Base-by-base conservation (phyloP, 2,113 vertebrate species). In the Sylvilagus bachmani region DNA sequence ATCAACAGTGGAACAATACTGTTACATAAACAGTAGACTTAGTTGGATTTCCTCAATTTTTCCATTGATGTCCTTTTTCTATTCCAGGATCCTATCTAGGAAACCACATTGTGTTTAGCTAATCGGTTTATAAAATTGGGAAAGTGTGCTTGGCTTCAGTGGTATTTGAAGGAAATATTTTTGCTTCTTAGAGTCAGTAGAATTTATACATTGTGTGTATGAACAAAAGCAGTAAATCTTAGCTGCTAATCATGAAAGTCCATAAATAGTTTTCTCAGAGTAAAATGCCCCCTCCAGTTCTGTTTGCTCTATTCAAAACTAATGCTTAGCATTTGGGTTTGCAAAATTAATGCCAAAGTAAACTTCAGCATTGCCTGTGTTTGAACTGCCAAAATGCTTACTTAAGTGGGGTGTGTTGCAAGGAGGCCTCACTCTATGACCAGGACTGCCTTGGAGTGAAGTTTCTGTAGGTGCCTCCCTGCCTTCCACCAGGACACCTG, bases 151-250 rank as follows among this genome's bases (percentile, higher is more conserved):
- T 86, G 53, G 14, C 44, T 51, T 38, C 11, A 36, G 12, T 22
- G 25, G 21, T 33, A 93, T 95, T 85, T 90, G 62, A 74, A 74
- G 33, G 21, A 83, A 73, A 61, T 86, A 51, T 38, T 67, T 89
- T 90, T 67, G 29, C 49, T 86, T 5, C 31, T 31, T 53, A 6
- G 29, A 36, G 25, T 92, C 64, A 71, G 4, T 67, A 86, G 86
- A 66, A 36, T 86, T 55, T 69, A 29, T 81, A n/a, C 36, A n/a
- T 38, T 61, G 27, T 51, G 10, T 33, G 2, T 38, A 82, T 53
- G 5, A 85, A 61, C 49, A 38, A 86, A 90, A 69, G n/a, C 31
- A 61, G 5, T 51, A 9, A 33, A n/a, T 69, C 67, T 91, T 67
- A 74, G 64, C 16, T 49, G 16, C 81, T 84, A 74, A 14, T 86